These are phyloP conservation scores for Gila orcuttii DNA, from an alignment of 2,113 vertebrate species.

Conservation along the genomic window DNA sequence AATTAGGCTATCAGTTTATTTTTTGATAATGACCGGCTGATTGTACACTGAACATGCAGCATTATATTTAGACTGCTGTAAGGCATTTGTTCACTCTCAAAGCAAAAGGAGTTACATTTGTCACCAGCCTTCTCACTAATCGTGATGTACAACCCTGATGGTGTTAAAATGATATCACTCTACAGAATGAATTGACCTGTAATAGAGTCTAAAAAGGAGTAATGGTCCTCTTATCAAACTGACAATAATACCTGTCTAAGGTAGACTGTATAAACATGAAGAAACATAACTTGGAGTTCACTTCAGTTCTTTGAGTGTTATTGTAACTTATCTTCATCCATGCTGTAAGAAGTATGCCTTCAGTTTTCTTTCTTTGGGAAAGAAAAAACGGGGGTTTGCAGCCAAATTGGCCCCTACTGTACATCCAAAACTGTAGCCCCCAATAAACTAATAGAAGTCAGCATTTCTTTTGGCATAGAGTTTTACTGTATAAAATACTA, in stretches of 20 bases:
- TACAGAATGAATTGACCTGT: constrained; percentile 2
- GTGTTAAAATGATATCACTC: neutral
- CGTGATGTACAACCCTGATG: neutral
- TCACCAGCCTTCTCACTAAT: neutral
- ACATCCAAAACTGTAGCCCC: constrained; percentile 30
- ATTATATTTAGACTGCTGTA: neutral
- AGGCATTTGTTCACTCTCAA: neutral
- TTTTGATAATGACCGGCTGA: neutral
- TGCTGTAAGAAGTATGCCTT: constrained; percentile 33
- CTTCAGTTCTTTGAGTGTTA: constrained; percentile 12
- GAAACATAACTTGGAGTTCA: constrained; percentile 33
- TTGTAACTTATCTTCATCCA: constrained; percentile 6
- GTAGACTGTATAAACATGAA: constrained; percentile 23
- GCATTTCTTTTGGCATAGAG: constrained; percentile 56
- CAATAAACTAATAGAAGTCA: constrained; percentile 53
- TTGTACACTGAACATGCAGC: neutral
- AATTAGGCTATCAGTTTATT: too few species aligned
- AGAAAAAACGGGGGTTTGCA: neutral
- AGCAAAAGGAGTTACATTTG: neutral
- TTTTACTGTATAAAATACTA: constrained; percentile 37
- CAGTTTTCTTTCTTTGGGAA: constrained; percentile 51
- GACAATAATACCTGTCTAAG: neutral
- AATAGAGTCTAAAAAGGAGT: constrained; percentile 1
- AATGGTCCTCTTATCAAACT: constrained; percentile 20
- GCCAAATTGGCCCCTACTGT: constrained; percentile 48